phyloP scores from a whole-genome alignment of 1,140 invertebrate genomes.

The Gerris buenoi region DNA sequence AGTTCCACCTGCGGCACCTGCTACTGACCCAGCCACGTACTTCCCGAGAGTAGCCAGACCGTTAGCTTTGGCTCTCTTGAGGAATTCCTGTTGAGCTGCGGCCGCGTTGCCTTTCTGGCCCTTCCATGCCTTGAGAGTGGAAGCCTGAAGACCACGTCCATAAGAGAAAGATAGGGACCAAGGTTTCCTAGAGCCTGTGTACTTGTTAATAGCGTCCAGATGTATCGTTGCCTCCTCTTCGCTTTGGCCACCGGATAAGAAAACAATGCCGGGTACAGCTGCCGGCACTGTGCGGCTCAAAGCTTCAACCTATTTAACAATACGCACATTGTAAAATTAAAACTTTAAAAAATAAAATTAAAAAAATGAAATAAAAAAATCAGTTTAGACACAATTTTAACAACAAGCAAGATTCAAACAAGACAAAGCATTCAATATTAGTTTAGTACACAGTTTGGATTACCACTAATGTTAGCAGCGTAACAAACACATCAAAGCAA shows the following conservation, averaged over 20 bases:
- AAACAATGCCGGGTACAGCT: slow-evolving; percentile 56
- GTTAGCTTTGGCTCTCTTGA: slow-evolving; percentile 88
- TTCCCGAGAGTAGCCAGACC: slow-evolving; percentile 72
- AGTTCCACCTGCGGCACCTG: slow-evolving; percentile 62
- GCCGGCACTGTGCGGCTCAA: not conserved
- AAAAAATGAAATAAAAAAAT: no score
- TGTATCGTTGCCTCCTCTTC: slow-evolving; percentile 92
- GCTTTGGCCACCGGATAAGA: slow-evolving; percentile 91
- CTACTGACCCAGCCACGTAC: slow-evolving; percentile 65
- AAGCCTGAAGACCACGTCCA: slow-evolving; percentile 76
- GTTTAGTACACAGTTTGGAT: no score
- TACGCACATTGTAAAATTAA: no score
- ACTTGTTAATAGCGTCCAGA: slow-evolving; percentile 85
- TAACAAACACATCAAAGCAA: no score
- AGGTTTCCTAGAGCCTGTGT: slow-evolving; percentile 63
- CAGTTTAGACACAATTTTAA: no score
- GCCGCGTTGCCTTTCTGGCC: slow-evolving; percentile 49
- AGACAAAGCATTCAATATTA: no score
- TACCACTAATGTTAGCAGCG: no score
- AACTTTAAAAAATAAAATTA: no score
- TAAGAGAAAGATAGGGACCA: slow-evolving; percentile 95
- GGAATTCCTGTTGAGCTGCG: slow-evolving; percentile 70
- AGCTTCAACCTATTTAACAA: slow-evolving; percentile 12
- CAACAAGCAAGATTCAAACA: no score
- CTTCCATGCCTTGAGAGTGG: slow-evolving; percentile 79